A percentile compares a stretch with the other conserved stretches of the same genome.
These are phyloP conservation scores for Caradrina clavipalpis DNA, from an alignment of 2,888 invertebrate species.

Conservation along the genomic window DNA sequence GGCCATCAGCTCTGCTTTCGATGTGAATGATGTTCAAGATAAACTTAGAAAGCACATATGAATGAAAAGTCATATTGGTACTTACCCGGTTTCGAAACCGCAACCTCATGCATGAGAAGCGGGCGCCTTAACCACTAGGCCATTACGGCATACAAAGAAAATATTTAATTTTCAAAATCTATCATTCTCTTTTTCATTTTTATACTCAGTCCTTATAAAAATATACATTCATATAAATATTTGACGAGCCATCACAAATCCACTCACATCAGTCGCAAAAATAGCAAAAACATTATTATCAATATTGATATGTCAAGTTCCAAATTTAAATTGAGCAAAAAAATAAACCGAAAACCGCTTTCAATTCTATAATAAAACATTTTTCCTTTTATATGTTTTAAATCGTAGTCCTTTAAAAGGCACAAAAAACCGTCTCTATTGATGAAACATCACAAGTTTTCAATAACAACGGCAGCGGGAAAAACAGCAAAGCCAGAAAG, in stretches of 20 bases:
- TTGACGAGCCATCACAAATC: constrained; percentile 29
- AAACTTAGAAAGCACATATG: too few relatives aligned
- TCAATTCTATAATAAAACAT: background rate
- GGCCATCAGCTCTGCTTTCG: too few relatives aligned
- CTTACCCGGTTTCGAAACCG: too few relatives aligned
- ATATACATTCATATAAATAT: constrained; percentile 7
- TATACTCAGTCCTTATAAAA: background rate
- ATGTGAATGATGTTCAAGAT: too few relatives aligned
- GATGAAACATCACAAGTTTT: constrained; percentile 24
- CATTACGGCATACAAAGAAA: too few relatives aligned
- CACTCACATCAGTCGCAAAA: background rate
- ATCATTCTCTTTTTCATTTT: background rate
- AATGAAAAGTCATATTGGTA: too few relatives aligned
- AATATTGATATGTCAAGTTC: background rate
- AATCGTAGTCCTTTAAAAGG: constrained; percentile 12
- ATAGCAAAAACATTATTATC: constrained; percentile 5
- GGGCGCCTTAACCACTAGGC: too few relatives aligned
- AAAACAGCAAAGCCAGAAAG: constrained; percentile 2
- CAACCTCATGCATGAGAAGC: too few relatives aligned
- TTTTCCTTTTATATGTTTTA: constrained; percentile 3
- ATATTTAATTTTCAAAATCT: too few relatives aligned
- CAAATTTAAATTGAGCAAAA: constrained; percentile 10
- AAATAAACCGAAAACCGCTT: background rate
- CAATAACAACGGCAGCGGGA: constrained; percentile 6
- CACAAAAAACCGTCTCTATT: background rate